Evolutionary conservation across 2,888 invertebrate genomes (phyloP), one percentile per base, ranked within the genome.

Genomic region (Eremobia ochroleuca): DNA sequence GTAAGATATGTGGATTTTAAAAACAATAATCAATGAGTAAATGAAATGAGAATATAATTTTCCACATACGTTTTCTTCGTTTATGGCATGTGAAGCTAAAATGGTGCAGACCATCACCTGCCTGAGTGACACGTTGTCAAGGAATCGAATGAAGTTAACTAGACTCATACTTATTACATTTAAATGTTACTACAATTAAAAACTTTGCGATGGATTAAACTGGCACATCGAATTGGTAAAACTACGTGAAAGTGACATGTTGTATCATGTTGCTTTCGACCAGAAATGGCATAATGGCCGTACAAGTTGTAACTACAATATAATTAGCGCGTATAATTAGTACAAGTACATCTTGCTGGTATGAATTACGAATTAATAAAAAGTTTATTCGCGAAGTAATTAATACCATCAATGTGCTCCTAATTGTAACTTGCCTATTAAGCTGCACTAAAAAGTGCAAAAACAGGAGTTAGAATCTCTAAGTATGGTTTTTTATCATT

Each of bases 21-120:
- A 64, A 76, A 68, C 46, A 31, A 40, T 77, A 68, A 88, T 81
- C 68, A 85, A 65, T 64, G 73, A 58, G 69, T 66, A 70, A 80
- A 83, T 75, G 28, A 78, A 85, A 78, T 76, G 64, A 18, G 49
- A 77, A 81, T 84, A 80, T 83, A 76, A 85, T 85, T 81, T 76
- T 52, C 61, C 46, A 74, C 75, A 76, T 64, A 74, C 83, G 83
- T 83, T 81, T 79, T 73, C 61, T 77, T 80, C 68, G 13, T 69
- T 59, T 79, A 87, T 73, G 76, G 76, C 34, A 73, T 61, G 49
- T 61, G 62, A 28, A 66, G 62, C 67, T 55, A 37, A 52, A 62
- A 75, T 61, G 49, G 40, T 74, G 69, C 62, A 31, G 40, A 55
- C 28, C 52, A 78, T 75, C 86, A 87, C 87, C 87, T 86, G 85